Evolutionary conservation across 2,888 invertebrate species (phyloP), one percentile per base, ranked within the genome.

Genomic region (Suillia variegata): DNA sequence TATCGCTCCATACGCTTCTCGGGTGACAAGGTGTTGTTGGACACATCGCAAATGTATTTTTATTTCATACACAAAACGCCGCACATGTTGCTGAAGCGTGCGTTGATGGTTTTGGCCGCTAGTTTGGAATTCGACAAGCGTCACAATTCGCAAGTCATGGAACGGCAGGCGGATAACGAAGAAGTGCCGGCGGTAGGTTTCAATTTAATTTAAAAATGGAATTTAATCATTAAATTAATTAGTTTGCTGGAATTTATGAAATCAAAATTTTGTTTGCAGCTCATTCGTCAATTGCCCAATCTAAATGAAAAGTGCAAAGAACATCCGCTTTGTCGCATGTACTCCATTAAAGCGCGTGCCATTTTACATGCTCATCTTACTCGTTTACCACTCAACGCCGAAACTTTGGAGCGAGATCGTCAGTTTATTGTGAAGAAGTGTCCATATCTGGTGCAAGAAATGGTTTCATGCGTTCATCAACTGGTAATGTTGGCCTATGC

Each of bases 231-330:
- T n/a, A n/a, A n/a, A n/a, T n/a, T n/a, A n/a, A n/a, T n/a, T n/a
- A n/a, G n/a, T n/a, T 10, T 17, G 8, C 31, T n/a, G 42, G 3
- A 48, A 6, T 54, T 52, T 52, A 34, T 31, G 61, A n/a, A n/a
- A n/a, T n/a, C n/a, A n/a, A n/a, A n/a, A n/a, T n/a, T n/a, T n/a
- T n/a, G 56, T 56, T 81, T 82, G 5, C 83, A 94, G 93, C 85
- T 99, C 56, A 92, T 99, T 62, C 93, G 93, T 66, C 93, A 94
- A 73, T 83, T 99, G 52, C 91, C 92, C 1, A 93, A 97, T 81
- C 85, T 99, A 24, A 92, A 92, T 65, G 98, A 98, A 80, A 98
- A 98, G 83, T 98, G 97, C 80, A 95, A 95, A 76, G 98, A 99
- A 79, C 87, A 90, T 66, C 98, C 98, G 0, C 84, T 99, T 17